Base-by-base conservation (phyloP, 2,888 invertebrate genomes). In the Acronicta psi region DNA sequence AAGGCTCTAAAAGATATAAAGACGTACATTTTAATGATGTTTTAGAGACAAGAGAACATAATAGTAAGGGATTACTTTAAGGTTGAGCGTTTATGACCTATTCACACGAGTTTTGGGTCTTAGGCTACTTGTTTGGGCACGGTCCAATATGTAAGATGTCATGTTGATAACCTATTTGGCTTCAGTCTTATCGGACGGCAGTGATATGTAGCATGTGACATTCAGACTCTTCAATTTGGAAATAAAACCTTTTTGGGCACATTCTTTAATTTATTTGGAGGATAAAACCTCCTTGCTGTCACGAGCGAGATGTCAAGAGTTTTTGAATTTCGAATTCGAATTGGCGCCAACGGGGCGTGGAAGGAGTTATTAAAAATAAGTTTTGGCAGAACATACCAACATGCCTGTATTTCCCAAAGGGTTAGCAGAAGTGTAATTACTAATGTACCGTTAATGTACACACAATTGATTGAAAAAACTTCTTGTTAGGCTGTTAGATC, bases 161-260 rank as follows among this genome's bases (percentile, higher is more conserved):
- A 16, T 41, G 17, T 29, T 40, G 59, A 49, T 66, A 66, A 42
- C 44, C 40, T 65, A 62, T 41, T 59, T 59, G 31, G 44, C 47
- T 25, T 23, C 14, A 38, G 7, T 16, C 3, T 0, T 40, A 47
- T 47, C 38, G 1, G 44, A 58, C 45, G 29, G 43, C 36, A 45
- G 14, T 7, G 20, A 8, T 29, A 8, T 23, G 23, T 31, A 5
- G 16, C 34, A 31, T 34, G n/a, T n/a, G 2, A 13, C 25, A 8
- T 2, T 2, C 5, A 5, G 20, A 20, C 5, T 20, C 20, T 20
- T 20, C 20, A 20, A 20, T 20, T 20, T 20, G 5, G 20, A 20
- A 5, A 20, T 20, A 20, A n/a, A n/a, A n/a, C n/a, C n/a, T n/a
- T n/a, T n/a, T n/a, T n/a, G 9, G 9, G 31, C 11, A 13, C 2